Evolutionary conservation across 2,888 invertebrate species (phyloP).

Genomic region (Octonoba sinensis): DNA sequence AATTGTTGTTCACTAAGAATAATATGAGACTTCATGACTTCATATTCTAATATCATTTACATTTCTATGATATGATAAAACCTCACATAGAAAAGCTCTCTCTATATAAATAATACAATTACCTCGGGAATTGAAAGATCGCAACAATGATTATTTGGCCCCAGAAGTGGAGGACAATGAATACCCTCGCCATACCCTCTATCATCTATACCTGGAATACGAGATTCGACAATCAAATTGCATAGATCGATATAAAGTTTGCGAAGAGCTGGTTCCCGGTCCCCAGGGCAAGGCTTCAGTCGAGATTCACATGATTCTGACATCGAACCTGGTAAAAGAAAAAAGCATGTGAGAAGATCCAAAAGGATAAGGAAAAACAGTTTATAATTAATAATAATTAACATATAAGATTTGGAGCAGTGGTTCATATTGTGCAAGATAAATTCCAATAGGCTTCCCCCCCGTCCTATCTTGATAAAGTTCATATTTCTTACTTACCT

Average conservation of each 20-base stretch:
- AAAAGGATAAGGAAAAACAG: neutral
- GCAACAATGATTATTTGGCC: constrained; percentile 28
- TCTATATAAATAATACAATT: constrained; percentile 1
- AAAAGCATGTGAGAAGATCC: neutral
- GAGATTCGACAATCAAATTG: constrained; percentile 46
- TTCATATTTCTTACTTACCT: too few relatives aligned
- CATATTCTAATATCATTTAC: too few relatives aligned
- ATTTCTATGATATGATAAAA: neutral
- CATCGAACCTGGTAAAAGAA: constrained; percentile 24
- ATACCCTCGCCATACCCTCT: constrained; percentile 43
- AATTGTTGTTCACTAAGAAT: too few relatives aligned
- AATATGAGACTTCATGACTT: too few relatives aligned
- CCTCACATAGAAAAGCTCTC: neutral
- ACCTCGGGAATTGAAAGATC: constrained; percentile 36
- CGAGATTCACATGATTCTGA: constrained; percentile 17
- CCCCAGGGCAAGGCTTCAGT: constrained; percentile 15
- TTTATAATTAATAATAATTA: too few relatives aligned
- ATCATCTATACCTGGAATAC: constrained; percentile 28
- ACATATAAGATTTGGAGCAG: too few relatives aligned
- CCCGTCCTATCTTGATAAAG: too few relatives aligned
- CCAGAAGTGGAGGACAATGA: constrained; percentile 45
- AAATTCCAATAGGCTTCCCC: too few relatives aligned
- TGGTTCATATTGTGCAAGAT: too few relatives aligned
- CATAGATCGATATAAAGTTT: constrained; percentile 37
- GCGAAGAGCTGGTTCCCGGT: constrained; percentile 16